Evolutionary conservation across 2,797 vertebrate species (phyloP), one percentile per base, ranked within the genome.

Genomic region (Sorex maritimensis): DNA sequence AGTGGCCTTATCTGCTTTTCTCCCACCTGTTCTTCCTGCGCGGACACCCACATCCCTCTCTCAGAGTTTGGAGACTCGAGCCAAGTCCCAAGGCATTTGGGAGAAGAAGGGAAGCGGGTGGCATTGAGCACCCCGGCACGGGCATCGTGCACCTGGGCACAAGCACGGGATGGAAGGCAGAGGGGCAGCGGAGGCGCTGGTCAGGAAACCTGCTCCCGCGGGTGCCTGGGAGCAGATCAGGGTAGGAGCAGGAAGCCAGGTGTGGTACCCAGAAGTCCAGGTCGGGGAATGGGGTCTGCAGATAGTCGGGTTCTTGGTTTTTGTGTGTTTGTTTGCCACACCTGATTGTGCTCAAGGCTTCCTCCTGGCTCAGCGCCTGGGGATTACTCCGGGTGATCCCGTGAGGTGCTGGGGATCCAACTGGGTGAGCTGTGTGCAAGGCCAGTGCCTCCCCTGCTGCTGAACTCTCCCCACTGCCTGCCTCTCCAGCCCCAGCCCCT

Each of bases 91-190:
- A 7, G 15, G 80, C 83, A 73, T 94, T 78, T 91, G 58, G 75
- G 69, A 90, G 82, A 90, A 38, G n/a, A 30, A 46, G 6, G 83
- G 63, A 94, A 89, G 88, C 86, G 90, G 86, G 82, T 94, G 14
- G 55, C 55, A 58, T 19, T 58, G 55, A 58, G 55, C 15, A 58
- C 55, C 3, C 55, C 52, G 15, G 52, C 52, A 55, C 52, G 15
- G 83, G 63, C 85, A 13, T 0, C 67, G 81, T 74, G 79, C 17
- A 89, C 73, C 69, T 88, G 63, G 86, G 68, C 73, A 61, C 74
- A 14, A 41, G 84, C 71, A 10, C 4, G 63, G 44, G 55, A 71
- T 65, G 83, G 52, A 68, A 63, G 55, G 67, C 86, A 17, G 67
- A 52, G 89, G 69, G 30, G 44, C 8, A 28, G 86, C 10, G 55